Base-by-base conservation (phyloP, 2,797 vertebrate genomes). In the Chelidonichthys spinosus region DNA sequence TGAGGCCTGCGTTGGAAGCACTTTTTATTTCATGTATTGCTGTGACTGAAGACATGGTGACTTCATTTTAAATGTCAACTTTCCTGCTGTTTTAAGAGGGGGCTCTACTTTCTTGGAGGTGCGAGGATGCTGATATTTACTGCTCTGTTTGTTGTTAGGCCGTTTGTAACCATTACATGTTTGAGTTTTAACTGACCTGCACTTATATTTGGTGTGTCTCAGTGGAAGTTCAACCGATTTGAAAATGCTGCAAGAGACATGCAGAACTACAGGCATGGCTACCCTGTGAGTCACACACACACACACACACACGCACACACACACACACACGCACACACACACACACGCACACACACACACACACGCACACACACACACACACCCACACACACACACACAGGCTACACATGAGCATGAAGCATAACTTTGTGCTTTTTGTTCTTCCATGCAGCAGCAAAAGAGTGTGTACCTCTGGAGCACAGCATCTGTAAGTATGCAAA, bases 181-280 rank as follows among this genome's bases (percentile, higher is more conserved):
- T 17, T 15, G 13, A 49, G 40, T 25, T 14, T 37, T 15, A 63
- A 58, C 61, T 86, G 4, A 67, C 18, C 0, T 36, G 64, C 4
- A 0, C 8, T 46, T 50, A n/a, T n/a, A n/a, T 25, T 25, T 25
- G 25, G 8, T 70, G 4, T 80, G 6, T 10, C 18, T 1, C 44
- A 86, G 70, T 7, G 49, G 25, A 81, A 69, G 14, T 90, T 89
- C 59, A 2, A 5, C 14, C 94, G 92, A 69, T 97, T 96, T 91
- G 84, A 83, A 90, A 44, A 4, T 11, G 96, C 97, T 0, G 89
- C 95, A 1, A 92, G 0, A 76, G 97, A 98, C 89, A 95, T 97
- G 93, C 90, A 93, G 61, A 92, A 92, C 69, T 98, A 96, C 92
- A 93, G 97, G 42, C 94, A 69, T 1, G 60, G 8, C 52, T 96